Evolutionary conservation across 2,888 invertebrate genomes (phyloP), one percentile per base, ranked within the genome.

Genomic region (Philereme transversata): DNA sequence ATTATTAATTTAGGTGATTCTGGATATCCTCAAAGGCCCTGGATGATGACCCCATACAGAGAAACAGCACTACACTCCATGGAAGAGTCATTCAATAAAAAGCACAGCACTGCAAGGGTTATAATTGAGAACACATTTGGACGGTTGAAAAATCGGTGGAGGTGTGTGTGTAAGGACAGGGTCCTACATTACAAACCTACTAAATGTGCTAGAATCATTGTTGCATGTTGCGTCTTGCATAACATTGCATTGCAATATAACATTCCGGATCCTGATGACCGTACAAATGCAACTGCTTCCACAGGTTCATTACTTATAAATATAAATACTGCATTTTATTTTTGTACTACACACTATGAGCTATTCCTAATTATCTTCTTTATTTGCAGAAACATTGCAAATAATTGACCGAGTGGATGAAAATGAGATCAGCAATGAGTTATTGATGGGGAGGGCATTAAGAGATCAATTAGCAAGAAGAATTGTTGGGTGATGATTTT

Each of bases 31-130:
- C 63, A 62, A 40, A 57, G 72, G 41, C 73, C 75, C 0, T 75
- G 73, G 74, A 45, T 75, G 10, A 70, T 75, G 71, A 75, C 75
- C 8, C 75, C 75, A 0, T 57, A 66, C 11, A 5, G 53, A n/a
- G 58, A 71, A 62, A 57, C 74, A 4, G 9, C 9, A 7, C 6
- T 7, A 41, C 4, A 8, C 5, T 7, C 6, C 41, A 4, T 4
- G 5, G 41, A 41, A 9, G 41, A 6, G 4, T 7, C 5, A 41
- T 41, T 7, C 41, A 41, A 5, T 9, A 9, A 0, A 41, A 52
- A 54, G 54, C 75, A 74, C 43, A 34, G 51, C 5, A 48, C 11
- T n/a, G 62, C 72, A 0, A 54, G 75, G 40, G 72, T 71, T 0
- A 6, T 51, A 0, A 70, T 73, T 3, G 73, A 75, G 57, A 69